Evolutionary conservation across 2,797 vertebrate genomes (phyloP).

Genomic region (Chloroceryle amazona): DNA sequence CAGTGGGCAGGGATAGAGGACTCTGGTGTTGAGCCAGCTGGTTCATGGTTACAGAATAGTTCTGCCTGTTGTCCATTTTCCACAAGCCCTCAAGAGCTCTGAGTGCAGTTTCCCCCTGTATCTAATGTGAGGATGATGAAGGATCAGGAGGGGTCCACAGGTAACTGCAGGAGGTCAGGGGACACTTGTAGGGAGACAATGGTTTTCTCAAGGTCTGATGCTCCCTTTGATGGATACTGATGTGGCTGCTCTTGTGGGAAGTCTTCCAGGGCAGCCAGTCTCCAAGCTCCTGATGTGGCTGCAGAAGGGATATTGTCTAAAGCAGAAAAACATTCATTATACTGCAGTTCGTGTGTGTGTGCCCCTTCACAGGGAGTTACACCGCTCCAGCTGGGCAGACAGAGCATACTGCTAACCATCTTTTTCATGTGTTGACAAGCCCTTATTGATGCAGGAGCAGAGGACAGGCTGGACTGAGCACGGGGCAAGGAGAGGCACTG

Average conservation of each 20-base stretch:
- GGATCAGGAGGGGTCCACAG: background rate
- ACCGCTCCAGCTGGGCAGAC: background rate
- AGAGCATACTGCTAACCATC: background rate
- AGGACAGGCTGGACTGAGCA: background rate
- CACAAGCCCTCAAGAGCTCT: background rate
- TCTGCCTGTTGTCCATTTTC: background rate
- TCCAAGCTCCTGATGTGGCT: background rate
- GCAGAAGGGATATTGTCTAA: background rate
- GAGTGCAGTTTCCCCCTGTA: background rate
- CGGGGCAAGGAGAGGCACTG: background rate
- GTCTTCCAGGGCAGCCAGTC: background rate
- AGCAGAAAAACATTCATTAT: background rate
- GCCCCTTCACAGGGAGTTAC: background rate
- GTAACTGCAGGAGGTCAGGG: background rate
- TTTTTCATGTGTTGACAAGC: background rate
- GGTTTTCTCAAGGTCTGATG: background rate
- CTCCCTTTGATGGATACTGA: background rate
- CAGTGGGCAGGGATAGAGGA: background rate
- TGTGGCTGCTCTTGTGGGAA: background rate
- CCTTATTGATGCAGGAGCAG: background rate
- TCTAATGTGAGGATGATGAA: background rate
- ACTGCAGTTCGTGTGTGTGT: background rate
- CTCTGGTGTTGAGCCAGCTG: background rate
- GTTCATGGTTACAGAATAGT: background rate
- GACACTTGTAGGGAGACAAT: fast-evolving